Conservation (phyloP, 2,113 vertebrate genomes). For the Coracopsis vasa region DNA sequence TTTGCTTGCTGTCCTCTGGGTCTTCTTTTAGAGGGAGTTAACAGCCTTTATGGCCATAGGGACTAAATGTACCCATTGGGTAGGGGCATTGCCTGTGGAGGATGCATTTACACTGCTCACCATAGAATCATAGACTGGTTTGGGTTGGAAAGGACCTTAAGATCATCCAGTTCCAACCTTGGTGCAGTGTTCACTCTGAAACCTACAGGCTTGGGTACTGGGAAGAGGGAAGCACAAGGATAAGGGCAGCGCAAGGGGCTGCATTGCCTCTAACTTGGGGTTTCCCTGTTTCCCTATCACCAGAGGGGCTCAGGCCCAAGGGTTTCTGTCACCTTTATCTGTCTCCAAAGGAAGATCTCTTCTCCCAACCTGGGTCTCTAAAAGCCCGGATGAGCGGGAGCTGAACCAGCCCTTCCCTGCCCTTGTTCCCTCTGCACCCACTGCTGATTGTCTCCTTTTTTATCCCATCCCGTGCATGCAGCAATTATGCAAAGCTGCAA, state of each 20-base stretch:
- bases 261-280: fast-evolving
- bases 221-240: not conserved
- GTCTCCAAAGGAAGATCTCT: not conserved
- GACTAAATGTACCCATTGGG: fast-evolving
- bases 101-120: fast-evolving
- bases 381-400: not conserved
- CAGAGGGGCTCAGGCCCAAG: not conserved
- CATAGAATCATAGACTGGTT: not conserved
- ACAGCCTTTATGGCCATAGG: fast-evolving
- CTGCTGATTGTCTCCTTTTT: not conserved
- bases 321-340: not conserved
- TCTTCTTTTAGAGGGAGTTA: not conserved
- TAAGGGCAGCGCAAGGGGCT: too few species aligned
- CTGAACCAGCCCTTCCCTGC: not conserved
- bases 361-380: not conserved
- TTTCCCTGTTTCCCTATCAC: not conserved
- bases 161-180: not conserved
- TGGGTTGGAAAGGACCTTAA: not conserved
- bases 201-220: fast-evolving
- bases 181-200: not conserved
- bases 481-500: conserved; percentile 67
- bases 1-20: not conserved
- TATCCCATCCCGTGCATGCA: not conserved
- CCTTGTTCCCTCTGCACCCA: not conserved
- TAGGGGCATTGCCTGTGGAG: too few species aligned